These are phyloP conservation scores for Leptoteleia sp. DNA, from an alignment of 1,140 invertebrate genomes.

Conservation along the genomic window DNA sequence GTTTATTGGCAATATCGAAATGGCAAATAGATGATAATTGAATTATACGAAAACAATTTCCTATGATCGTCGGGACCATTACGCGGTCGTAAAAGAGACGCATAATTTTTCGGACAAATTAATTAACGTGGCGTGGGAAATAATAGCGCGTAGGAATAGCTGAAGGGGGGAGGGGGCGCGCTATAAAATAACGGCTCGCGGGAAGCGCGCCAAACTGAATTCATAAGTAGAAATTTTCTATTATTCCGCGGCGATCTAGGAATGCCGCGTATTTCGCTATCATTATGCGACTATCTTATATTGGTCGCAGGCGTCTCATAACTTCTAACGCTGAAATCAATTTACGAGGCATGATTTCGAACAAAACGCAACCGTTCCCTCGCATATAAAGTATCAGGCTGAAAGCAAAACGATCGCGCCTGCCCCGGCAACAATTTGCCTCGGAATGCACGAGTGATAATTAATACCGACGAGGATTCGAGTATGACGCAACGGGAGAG, in stretches of 20 bases:
- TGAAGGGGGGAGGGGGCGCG: background rate
- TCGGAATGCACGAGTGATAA: conserved; percentile 64
- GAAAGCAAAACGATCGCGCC: conserved; percentile 48
- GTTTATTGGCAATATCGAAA: no score
- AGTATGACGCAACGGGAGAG: conserved; percentile 45
- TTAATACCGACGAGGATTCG: conserved; percentile 66
- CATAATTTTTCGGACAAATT: conserved; percentile 4
- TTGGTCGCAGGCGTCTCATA: conserved; percentile 26
- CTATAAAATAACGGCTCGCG: conserved; percentile 9
- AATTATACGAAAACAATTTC: no score
- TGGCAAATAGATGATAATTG: no score
- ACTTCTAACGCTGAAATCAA: conserved; percentile 41
- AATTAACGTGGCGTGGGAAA: conserved; percentile 18
- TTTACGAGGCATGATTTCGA: conserved; percentile 41
- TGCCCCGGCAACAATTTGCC: conserved; percentile 43
- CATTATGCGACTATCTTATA: conserved; percentile 32
- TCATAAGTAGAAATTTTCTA: conserved; percentile 30
- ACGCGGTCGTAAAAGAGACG: no score
- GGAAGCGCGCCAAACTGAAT: background rate
- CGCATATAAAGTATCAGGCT: conserved; percentile 53
- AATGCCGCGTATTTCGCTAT: conserved; percentile 18
- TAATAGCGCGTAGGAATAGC: conserved; percentile 2
- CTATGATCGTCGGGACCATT: no score
- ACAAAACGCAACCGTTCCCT: conserved; percentile 40
- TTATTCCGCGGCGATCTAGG: conserved; percentile 12